Evolutionary conservation across 53 echinoderm and acorn worm species (phyloP).

Genomic region (Henricia sp.): DNA sequence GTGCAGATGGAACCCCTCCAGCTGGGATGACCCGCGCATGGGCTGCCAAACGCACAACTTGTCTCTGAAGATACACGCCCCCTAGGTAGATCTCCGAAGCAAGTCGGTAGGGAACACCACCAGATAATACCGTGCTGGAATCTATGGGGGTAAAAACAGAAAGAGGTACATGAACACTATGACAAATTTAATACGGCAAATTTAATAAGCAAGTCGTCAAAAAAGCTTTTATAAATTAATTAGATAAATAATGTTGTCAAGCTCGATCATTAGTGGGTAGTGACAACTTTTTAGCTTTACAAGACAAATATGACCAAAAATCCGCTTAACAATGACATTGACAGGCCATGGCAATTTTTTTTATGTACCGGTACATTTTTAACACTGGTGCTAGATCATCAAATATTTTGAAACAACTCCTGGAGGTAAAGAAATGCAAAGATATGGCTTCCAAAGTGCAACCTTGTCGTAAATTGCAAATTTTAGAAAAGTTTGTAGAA

Average conservation of each 20-base stretch:
- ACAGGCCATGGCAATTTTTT: too few species aligned
- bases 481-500: background rate
- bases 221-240: too few species aligned
- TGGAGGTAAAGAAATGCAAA: too few species aligned
- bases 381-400: too few species aligned
- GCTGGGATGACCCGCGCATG: conserved; percentile 41
- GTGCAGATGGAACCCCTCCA: conserved; percentile 52
- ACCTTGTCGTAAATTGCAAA: too few species aligned
- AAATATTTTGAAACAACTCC: too few species aligned
- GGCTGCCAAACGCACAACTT: conserved; percentile 37
- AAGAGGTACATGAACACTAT: background rate
- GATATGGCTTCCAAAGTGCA: too few species aligned
- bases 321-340: too few species aligned
- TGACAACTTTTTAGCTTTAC: background rate
- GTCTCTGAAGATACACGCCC: background rate
- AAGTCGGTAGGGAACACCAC: conserved; percentile 45
- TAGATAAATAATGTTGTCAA: background rate
- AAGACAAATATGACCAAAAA: too few species aligned
- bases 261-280: background rate
- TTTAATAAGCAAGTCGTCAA: background rate
- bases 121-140: conserved; percentile 2
- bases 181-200: background rate
- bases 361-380: too few species aligned
- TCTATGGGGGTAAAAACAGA: background rate
- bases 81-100: conserved; percentile 23